Conservation (phyloP, 2,888 invertebrate genomes). For the Epinotia brunnichana region DNA sequence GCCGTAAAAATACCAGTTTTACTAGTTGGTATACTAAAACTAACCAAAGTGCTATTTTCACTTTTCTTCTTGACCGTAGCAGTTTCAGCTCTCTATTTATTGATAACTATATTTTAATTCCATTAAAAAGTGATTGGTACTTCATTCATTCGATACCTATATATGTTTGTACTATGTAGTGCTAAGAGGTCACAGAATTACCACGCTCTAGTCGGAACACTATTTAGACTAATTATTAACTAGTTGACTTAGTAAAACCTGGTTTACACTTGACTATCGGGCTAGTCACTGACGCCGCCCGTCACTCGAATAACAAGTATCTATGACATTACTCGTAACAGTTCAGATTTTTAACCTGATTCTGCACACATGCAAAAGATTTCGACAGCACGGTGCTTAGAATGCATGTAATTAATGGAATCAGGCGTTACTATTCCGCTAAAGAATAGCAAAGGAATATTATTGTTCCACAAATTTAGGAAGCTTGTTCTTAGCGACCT, state of each 20-base stretch:
- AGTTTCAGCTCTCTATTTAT: background rate
- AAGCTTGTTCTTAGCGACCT: no score
- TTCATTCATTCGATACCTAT: constrained; percentile 12
- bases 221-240: constrained; percentile 21
- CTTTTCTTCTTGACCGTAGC: background rate
- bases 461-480: no score
- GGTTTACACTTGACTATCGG: constrained; percentile 1
- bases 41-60: no score
- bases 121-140: constrained; percentile 5
- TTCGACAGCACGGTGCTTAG: background rate
- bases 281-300: background rate
- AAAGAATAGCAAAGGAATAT: no score
- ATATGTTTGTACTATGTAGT: constrained; percentile 2
- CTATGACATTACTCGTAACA: background rate
- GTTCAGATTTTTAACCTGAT: background rate
- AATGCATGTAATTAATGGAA: no score
- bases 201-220: constrained; percentile 38
- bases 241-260: constrained; percentile 5
- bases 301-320: background rate
- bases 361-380: background rate
- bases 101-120: constrained; percentile 15
- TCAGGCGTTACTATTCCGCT: no score
- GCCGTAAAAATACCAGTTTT: background rate
- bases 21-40: no score
- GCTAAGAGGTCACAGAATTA: constrained; percentile 32